These are phyloP conservation scores for Melipona quadrifasciata DNA, from an alignment of 1,140 invertebrate genomes.

Conservation along the genomic window DNA sequence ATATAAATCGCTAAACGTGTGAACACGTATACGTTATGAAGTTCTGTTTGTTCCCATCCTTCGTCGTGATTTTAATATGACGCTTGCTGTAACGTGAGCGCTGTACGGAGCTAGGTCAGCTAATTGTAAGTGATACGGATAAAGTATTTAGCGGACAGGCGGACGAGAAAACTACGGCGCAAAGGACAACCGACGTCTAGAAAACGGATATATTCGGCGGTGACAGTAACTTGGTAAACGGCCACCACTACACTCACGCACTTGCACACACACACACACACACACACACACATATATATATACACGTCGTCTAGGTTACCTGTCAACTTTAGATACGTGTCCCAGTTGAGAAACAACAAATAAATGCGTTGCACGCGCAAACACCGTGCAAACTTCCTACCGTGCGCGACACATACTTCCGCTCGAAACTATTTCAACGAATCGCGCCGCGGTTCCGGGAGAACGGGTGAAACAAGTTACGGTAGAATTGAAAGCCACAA, in stretches of 20 bases:
- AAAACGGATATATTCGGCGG: constrained; percentile 23
- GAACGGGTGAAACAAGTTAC: background rate
- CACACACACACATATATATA: too few relatives aligned
- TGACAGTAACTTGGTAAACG: constrained; percentile 18
- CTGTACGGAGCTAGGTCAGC: background rate
- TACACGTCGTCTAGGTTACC: background rate
- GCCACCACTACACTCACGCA: background rate
- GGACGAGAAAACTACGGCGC: background rate
- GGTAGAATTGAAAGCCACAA: background rate
- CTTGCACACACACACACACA: too few relatives aligned
- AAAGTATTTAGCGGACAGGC: background rate
- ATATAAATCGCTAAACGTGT: too few relatives aligned
- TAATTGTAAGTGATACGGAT: background rate
- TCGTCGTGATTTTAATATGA: too few relatives aligned
- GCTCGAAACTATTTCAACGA: background rate
- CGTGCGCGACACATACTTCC: background rate
- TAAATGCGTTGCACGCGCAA: background rate
- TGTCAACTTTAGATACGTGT: background rate
- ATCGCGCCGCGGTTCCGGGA: background rate
- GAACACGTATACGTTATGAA: too few relatives aligned
- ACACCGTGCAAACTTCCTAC: constrained; percentile 1
- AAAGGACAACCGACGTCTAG: background rate
- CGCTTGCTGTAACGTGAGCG: background rate
- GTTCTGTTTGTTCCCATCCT: too few relatives aligned
- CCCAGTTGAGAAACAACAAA: constrained; percentile 14